A percentile compares a stretch with the other conserved stretches of the same genome.
Evolutionary conservation across 2,888 invertebrate genomes (phyloP).

Genomic region (Melitaea athalia): DNA sequence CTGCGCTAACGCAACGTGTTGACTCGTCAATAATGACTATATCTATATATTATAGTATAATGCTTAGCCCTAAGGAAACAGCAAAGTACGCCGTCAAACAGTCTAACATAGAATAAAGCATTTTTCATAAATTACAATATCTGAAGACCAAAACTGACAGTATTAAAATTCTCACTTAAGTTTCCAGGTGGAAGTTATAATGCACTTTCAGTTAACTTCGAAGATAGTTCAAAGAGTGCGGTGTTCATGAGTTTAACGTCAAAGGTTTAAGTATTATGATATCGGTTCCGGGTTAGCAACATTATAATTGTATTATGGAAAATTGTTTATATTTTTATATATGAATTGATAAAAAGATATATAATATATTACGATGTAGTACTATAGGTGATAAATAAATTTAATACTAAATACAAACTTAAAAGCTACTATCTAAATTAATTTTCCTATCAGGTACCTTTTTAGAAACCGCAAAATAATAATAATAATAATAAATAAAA

Average conservation of each 20-base stretch:
- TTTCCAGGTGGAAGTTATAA: constrained; percentile 51
- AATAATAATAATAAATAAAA: too few species aligned
- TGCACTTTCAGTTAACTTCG: constrained; percentile 53
- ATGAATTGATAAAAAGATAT: too few species aligned
- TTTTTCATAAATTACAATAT: constrained; percentile 41
- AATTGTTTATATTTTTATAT: neutral
- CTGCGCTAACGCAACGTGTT: too few species aligned
- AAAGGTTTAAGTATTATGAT: constrained; percentile 23
- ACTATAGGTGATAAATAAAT: too few species aligned
- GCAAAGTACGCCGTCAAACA: constrained; percentile 18
- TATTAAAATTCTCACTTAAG: constrained; percentile 43
- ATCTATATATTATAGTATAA: neutral
- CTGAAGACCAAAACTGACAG: constrained; percentile 45
- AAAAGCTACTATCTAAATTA: too few species aligned
- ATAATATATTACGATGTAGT: too few species aligned
- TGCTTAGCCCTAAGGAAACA: neutral
- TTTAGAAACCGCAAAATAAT: too few species aligned
- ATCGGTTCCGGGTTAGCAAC: neutral
- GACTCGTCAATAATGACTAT: neutral
- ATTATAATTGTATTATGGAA: neutral
- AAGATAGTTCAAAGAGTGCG: constrained; percentile 44
- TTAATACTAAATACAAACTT: too few species aligned
- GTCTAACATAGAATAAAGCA: constrained; percentile 39
- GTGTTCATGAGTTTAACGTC: constrained; percentile 31
- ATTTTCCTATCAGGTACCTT: too few species aligned